Conservation (phyloP, 2,888 invertebrate species). For the Mesorhabditis sp. region DNA sequence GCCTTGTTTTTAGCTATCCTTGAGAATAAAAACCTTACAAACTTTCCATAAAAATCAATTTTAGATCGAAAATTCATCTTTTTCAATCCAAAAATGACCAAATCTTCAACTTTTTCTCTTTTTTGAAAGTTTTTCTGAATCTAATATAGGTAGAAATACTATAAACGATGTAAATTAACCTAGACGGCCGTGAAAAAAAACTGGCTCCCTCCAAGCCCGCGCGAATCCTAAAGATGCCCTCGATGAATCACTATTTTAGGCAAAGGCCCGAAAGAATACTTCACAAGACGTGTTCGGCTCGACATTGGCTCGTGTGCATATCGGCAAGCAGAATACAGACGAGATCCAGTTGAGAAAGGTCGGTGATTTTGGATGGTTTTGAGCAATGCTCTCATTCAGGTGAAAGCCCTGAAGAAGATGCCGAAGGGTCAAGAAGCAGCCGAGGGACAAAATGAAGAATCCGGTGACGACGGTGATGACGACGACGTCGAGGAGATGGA, state of each 20-base stretch:
- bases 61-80: too few relatives aligned
- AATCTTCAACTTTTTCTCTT: too few relatives aligned
- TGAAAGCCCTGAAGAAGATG: constrained; percentile 48
- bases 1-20: too few relatives aligned
- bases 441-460: constrained; percentile 12
- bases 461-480: constrained; percentile 13
- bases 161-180: too few relatives aligned
- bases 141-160: too few relatives aligned
- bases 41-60: too few relatives aligned
- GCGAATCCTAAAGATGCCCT: too few relatives aligned
- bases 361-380: constrained; percentile 70
- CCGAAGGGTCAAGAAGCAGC: not conserved
- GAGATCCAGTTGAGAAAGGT: constrained; percentile 84
- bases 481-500: constrained; percentile 11
- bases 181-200: too few relatives aligned
- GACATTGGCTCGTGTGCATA: constrained; percentile 83
- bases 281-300: constrained; percentile 79
- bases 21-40: too few relatives aligned
- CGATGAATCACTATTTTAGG: constrained; percentile 59
- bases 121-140: too few relatives aligned
- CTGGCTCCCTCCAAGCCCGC: too few relatives aligned
- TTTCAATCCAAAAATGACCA: too few relatives aligned
- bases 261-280: constrained; percentile 84
- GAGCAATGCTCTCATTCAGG: constrained; percentile 29
- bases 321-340: constrained; percentile 81